These are phyloP conservation scores for Nylanderia fulva DNA, from an alignment of 1,140 invertebrate species.

Conservation along the genomic window DNA sequence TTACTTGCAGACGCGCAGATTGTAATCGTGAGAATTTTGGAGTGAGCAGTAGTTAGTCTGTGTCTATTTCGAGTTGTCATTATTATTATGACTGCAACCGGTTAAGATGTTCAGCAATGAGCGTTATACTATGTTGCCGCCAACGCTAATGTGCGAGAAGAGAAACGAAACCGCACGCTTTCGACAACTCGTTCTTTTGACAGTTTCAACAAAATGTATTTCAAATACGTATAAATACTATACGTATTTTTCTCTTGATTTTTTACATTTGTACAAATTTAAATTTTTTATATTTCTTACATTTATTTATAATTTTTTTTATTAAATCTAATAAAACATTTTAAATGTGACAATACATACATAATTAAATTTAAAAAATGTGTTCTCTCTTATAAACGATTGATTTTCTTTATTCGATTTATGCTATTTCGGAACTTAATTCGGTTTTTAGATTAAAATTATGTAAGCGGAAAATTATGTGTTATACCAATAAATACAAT, in stretches of 20 bases:
- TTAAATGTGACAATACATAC: neutral
- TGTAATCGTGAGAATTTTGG: constrained; percentile 67
- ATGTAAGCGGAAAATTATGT: neutral
- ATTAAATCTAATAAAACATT: neutral
- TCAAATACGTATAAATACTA: neutral
- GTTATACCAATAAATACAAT: neutral
- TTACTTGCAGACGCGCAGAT: constrained; percentile 47
- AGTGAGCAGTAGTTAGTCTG: constrained; percentile 55
- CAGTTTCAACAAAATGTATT: neutral
- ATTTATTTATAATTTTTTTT: too few relatives aligned
- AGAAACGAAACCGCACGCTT: constrained; percentile 14
- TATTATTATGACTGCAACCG: constrained; percentile 57
- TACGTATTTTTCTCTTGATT: too few relatives aligned
- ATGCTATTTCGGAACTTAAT: neutral
- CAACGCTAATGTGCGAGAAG: constrained; percentile 4
- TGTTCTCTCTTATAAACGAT: neutral
- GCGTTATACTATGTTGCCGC: constrained; percentile 49
- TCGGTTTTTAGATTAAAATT: neutral
- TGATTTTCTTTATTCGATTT: neutral
- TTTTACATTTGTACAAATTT: too few relatives aligned
- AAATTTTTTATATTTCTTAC: too few relatives aligned
- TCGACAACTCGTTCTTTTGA: constrained; percentile 15
- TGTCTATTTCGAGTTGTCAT: constrained; percentile 64
- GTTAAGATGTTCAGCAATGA: constrained; percentile 62
- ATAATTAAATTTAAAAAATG: neutral